Evolutionary conservation across 2,888 invertebrate genomes (phyloP).

Genomic region (Leptopilina syphax): DNA sequence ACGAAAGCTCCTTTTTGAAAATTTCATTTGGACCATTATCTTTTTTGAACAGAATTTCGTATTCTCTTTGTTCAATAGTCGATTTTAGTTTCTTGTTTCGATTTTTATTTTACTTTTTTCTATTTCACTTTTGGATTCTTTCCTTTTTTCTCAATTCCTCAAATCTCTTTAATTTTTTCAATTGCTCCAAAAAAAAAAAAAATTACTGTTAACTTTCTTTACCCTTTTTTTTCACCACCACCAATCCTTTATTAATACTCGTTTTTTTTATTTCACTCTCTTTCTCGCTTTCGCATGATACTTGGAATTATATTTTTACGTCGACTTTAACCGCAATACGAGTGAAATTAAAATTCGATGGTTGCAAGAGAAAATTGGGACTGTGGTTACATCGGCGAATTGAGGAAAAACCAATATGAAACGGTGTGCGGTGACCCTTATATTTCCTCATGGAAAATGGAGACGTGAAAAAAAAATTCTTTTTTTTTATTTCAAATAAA

Average conservation of each 20-base stretch:
- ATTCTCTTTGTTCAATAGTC: no score
- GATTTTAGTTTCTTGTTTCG: no score
- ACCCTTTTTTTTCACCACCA: no score
- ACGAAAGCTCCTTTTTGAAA: slow-evolving; percentile 4
- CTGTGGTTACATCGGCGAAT: slow-evolving; percentile 45
- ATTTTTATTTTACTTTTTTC: no score
- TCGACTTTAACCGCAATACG: background rate
- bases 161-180: no score
- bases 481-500: slow-evolving; percentile 42
- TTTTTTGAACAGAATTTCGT: background rate
- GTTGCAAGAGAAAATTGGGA: slow-evolving; percentile 50
- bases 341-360: slow-evolving; percentile 57
- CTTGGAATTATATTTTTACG: background rate
- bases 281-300: background rate
- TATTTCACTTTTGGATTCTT: no score
- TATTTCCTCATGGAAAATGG: slow-evolving; percentile 43
- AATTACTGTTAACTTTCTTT: no score
- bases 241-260: no score
- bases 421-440: slow-evolving; percentile 44
- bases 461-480: slow-evolving; percentile 32
- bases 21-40: background rate
- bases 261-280: no score
- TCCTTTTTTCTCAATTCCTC: no score
- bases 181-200: no score
- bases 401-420: slow-evolving; percentile 48